Conservation (phyloP, 2,888 invertebrate genomes). For the Thecocarcelia acutangulata region DNA sequence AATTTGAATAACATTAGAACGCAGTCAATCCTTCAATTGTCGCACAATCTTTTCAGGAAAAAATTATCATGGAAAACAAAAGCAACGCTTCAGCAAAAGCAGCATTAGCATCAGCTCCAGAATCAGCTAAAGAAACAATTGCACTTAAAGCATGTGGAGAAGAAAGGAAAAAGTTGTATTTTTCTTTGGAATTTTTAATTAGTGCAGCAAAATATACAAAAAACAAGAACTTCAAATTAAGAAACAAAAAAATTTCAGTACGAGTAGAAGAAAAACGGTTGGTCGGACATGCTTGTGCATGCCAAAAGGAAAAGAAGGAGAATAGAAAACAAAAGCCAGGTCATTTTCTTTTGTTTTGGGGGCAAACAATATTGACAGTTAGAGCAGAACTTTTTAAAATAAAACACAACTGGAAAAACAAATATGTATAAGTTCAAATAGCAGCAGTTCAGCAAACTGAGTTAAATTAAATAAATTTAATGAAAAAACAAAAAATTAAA, state of each 20-base stretch:
- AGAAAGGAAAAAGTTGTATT: constrained; percentile 46
- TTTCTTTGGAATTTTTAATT: constrained; percentile 78
- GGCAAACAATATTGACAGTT: constrained; percentile 44
- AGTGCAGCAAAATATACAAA: constrained; percentile 71
- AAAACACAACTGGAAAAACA: constrained; percentile 11
- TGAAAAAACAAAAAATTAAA: not conserved
- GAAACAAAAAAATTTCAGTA: constrained; percentile 3
- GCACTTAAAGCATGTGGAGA: constrained; percentile 2
- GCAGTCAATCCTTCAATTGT: constrained; percentile 47
- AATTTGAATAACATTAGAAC: constrained; percentile 60
- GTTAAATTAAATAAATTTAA: not conserved
- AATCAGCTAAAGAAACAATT: constrained; percentile 8
- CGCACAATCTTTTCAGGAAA: constrained; percentile 7
- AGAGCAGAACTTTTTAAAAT: constrained; percentile 50
- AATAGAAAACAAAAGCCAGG: constrained; percentile 34
- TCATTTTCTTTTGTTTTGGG: constrained; percentile 30
- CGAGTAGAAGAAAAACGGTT: constrained; percentile 55
- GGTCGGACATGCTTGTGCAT: constrained; percentile 61
- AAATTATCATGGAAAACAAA: constrained; percentile 21
- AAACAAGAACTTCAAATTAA: constrained; percentile 1
- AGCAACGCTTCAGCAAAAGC: constrained; percentile 14
- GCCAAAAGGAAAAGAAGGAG: constrained; percentile 37
- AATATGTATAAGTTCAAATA: constrained; percentile 13
- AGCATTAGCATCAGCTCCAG: too few relatives aligned
- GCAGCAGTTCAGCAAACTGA: not conserved